Base-by-base conservation (phyloP, 2,797 vertebrate genomes). In the Tympanoctomys barrerae region DNA sequence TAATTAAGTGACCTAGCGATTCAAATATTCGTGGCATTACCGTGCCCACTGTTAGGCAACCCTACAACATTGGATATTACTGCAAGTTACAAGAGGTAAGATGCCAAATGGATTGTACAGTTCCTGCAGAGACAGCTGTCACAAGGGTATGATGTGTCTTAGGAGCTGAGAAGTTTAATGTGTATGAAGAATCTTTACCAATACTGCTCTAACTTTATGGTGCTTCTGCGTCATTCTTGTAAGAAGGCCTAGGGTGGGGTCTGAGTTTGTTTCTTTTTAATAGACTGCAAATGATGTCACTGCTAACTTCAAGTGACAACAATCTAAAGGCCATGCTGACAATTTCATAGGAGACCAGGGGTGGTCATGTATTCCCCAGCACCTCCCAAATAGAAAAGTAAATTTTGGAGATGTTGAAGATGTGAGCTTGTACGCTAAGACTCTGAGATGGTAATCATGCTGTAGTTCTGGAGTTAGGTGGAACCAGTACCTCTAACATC, bases 191-290 rank as follows among this genome's bases (percentile, higher is more conserved):
- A 73, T 62, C 42, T 79, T 78, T 61, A 73, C 49, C 49, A 89
- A 28, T 19, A 61, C 36, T 85, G 31, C 71, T 92, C 8, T 39
- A 66, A 89, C 31, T 26, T 90, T 61, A 73, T 82, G 89, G 68
- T 81, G 31, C 1, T 39, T 71, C 79, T 79, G 93, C 84, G 61
- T 97, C 91, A 71, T 90, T 61, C 46, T 84, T n/a, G 14, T 62
- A 59, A 78, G 62, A 39, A 87, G 61, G 0, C 78, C 52, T 81
- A 19, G 36, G n/a, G 57, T 75, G 79, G 59, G 42, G 68, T n/a
- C 62, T 64, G 59, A 62, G 26, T n/a, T 36, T 82, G 54, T 83
- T 77, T 82, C 61, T 85, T 92, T 79, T 85, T 94, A 62, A 61
- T 39, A 64, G 54, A 31, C 59, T 68, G 33, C 42, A 22, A 2